Conservation (phyloP, 2,797 vertebrate species). For the Platalea minor region DNA sequence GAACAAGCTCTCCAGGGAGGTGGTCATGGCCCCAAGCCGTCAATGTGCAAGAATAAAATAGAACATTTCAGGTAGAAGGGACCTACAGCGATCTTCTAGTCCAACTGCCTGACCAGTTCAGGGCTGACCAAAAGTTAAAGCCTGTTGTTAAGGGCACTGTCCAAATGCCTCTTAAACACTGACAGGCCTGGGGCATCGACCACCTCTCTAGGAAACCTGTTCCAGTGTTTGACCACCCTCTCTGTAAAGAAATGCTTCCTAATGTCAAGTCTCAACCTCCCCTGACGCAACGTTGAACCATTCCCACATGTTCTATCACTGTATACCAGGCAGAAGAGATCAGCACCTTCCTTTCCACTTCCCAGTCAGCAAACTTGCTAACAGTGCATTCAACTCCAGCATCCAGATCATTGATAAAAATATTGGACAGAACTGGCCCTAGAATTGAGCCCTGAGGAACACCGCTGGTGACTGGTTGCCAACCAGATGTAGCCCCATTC, state of each 20-base stretch:
- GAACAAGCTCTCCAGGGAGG: background rate
- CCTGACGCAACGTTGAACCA: accelerated
- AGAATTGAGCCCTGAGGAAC: background rate
- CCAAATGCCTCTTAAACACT: background rate
- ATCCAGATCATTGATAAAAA: background rate
- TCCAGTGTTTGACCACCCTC: background rate
- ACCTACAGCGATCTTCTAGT: background rate
- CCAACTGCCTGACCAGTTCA: background rate
- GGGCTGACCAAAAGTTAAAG: background rate
- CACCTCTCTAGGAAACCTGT: background rate
- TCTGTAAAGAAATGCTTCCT: background rate
- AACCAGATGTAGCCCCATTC: background rate
- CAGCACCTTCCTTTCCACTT: background rate
- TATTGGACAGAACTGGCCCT: background rate
- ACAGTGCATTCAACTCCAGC: background rate
- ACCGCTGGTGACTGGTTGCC: accelerated
- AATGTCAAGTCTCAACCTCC: background rate
- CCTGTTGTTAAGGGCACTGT: background rate
- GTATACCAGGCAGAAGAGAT: background rate
- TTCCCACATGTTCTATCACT: background rate
- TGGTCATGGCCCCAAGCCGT: background rate
- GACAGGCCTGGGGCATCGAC: background rate
- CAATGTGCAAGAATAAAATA: background rate
- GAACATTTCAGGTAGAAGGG: background rate
- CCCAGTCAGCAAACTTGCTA: background rate